Percentiles rank a stretch among this genome's conserved stretches.
Conservation (phyloP, 2,113 vertebrate genomes). For the Microtus ochrogaster region DNA sequence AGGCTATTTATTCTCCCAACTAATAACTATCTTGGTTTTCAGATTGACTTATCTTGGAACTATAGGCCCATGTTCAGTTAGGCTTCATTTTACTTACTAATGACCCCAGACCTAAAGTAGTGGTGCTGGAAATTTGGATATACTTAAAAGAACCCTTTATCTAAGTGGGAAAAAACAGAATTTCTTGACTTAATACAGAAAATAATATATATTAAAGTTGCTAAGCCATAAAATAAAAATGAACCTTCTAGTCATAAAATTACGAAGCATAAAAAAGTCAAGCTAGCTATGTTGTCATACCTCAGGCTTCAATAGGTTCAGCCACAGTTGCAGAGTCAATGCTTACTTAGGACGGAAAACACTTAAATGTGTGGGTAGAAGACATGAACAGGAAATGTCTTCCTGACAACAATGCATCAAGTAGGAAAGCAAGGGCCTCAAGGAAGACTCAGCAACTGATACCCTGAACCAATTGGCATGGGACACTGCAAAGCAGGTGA, state of each 20-base stretch:
- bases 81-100: background rate
- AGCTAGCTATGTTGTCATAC: background rate
- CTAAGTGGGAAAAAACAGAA: background rate
- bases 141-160: background rate
- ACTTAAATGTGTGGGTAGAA: background rate
- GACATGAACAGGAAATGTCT: background rate
- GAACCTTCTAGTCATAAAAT: background rate
- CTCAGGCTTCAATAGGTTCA: background rate
- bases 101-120: background rate
- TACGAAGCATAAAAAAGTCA: background rate
- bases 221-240: background rate
- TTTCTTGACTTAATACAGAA: background rate
- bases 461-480: background rate
- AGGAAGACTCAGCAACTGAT: background rate
- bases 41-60: background rate
- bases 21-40: background rate
- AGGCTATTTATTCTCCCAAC: background rate
- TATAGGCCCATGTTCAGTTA: no score
- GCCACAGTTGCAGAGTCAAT: background rate
- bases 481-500: background rate
- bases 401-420: background rate
- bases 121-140: background rate
- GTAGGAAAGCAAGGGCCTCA: background rate
- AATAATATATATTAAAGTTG: background rate
- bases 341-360: background rate